Percentiles rank a stretch among this genome's conserved stretches.
phyloP scores from a whole-genome alignment of 2,113 vertebrate species.

The Triplophysa siluroides region DNA sequence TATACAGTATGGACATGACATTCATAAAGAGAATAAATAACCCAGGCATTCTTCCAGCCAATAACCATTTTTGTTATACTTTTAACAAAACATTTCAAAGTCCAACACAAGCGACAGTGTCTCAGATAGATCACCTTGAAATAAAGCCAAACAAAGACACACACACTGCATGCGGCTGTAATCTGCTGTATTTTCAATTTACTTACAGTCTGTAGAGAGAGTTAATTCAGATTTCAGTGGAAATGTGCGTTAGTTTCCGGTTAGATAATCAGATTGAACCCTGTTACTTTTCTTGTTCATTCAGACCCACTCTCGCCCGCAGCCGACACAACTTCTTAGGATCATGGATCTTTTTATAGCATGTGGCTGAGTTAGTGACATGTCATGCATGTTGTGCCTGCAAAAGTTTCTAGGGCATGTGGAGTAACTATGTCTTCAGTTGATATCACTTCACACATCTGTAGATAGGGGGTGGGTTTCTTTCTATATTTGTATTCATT shows the following conservation, averaged over 20 bases:
- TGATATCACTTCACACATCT: neutral
- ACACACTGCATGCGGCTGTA: constrained; percentile 47
- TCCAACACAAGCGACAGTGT: neutral
- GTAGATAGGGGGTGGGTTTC: neutral
- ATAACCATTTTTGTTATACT: neutral
- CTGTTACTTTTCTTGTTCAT: constrained; percentile 60
- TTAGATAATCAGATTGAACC: constrained; percentile 63
- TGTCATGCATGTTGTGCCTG: constrained; percentile 55
- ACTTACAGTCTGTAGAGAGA: constrained; percentile 68
- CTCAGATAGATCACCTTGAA: constrained; percentile 17
- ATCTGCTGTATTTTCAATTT: constrained; percentile 71
- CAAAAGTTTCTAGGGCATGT: constrained; percentile 61
- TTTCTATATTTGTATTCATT: neutral
- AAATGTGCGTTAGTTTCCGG: constrained; percentile 63
- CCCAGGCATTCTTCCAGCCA: neutral
- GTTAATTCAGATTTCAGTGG: constrained; percentile 64
- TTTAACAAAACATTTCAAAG: neutral
- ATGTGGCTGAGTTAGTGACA: constrained; percentile 66
- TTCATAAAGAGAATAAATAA: neutral
- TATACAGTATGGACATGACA: constrained; percentile 50
- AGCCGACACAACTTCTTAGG: constrained; percentile 48
- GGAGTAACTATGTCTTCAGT: neutral
- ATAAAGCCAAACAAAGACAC: constrained; percentile 21
- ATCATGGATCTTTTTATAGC: constrained; percentile 74
- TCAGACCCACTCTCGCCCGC: constrained; percentile 51